Conservation (phyloP, 2,113 vertebrate species). For the Dinomys branickii region DNA sequence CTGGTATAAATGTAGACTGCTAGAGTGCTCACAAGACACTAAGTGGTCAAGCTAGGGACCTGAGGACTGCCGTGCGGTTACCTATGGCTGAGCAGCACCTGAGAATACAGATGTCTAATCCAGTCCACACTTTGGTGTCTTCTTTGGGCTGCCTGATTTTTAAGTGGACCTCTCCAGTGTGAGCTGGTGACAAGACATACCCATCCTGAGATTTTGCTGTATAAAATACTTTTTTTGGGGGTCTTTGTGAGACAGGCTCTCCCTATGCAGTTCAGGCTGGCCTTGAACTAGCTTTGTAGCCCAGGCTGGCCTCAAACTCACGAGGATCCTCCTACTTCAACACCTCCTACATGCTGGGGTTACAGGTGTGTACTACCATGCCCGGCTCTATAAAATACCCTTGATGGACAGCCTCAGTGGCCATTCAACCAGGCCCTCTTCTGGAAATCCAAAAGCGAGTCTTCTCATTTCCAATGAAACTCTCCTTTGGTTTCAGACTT, state of each 20-base stretch:
- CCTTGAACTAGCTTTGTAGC: too few relatives aligned
- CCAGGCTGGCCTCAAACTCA: too few relatives aligned
- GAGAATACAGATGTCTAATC: neutral
- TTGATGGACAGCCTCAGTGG: neutral
- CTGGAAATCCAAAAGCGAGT: neutral
- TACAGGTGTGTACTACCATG: too few relatives aligned
- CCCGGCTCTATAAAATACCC: too few relatives aligned
- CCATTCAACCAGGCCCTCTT: neutral
- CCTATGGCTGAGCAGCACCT: neutral
- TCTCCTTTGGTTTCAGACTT: neutral
- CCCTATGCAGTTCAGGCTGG: too few relatives aligned
- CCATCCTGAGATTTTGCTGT: neutral
- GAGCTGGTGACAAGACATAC: neutral
- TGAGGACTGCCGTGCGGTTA: neutral
- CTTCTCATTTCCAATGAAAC: neutral
- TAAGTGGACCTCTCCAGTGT: neutral
- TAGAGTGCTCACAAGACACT: neutral
- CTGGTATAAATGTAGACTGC: neutral
- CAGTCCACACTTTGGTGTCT: neutral
- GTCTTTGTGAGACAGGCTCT: too few relatives aligned
- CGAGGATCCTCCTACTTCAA: too few relatives aligned
- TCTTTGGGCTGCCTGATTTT: neutral
- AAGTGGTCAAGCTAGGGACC: neutral
- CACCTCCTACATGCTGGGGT: too few relatives aligned
- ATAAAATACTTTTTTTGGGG: neutral